These are phyloP conservation scores for Malacoctenus gilli DNA, from an alignment of 2,797 vertebrate species.

Conservation along the genomic window DNA sequence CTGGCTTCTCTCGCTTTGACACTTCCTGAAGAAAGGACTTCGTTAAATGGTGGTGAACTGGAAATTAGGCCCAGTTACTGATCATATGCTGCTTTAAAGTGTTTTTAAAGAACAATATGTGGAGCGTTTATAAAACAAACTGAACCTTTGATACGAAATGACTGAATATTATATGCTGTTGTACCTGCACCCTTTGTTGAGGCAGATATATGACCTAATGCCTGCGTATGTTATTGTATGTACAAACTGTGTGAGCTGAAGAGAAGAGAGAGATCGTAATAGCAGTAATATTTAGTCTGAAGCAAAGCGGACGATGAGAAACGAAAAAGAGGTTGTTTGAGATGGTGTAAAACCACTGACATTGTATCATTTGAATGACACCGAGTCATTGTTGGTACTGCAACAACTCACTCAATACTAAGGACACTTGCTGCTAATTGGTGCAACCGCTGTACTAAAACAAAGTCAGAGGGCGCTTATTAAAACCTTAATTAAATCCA, in stretches of 20 bases:
- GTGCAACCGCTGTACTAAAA: conserved; percentile 14
- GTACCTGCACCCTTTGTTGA: conserved; percentile 30
- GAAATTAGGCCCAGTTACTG: conserved; percentile 53
- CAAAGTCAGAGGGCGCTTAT: not conserved
- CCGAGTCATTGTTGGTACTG: conserved; percentile 18
- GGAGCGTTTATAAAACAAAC: conserved; percentile 29
- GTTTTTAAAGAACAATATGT: conserved; percentile 26
- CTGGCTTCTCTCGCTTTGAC: conserved; percentile 75
- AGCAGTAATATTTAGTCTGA: conserved; percentile 26
- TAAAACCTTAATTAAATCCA: conserved; percentile 15
- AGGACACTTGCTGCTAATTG: conserved; percentile 33
- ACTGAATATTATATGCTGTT: conserved; percentile 38
- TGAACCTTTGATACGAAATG: conserved; percentile 44
- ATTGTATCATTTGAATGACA: conserved; percentile 41
- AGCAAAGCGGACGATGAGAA: conserved; percentile 1
- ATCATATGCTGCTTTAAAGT: conserved; percentile 49
- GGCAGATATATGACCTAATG: conserved; percentile 16
- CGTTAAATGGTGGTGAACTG: conserved; percentile 44
- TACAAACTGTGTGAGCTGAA: conserved; percentile 21
- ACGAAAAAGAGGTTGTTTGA: conserved; percentile 1
- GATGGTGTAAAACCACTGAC: conserved; percentile 18
- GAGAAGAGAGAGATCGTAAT: conserved; percentile 10
- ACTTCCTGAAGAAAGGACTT: conserved; percentile 64
- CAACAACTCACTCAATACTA: conserved; percentile 23
- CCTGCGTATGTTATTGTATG: conserved; percentile 21